These are phyloP conservation scores for Heliocidaris erythrogramma DNA, from an alignment of 35 echinoderm and acorn worm genomes.

Conservation along the genomic window DNA sequence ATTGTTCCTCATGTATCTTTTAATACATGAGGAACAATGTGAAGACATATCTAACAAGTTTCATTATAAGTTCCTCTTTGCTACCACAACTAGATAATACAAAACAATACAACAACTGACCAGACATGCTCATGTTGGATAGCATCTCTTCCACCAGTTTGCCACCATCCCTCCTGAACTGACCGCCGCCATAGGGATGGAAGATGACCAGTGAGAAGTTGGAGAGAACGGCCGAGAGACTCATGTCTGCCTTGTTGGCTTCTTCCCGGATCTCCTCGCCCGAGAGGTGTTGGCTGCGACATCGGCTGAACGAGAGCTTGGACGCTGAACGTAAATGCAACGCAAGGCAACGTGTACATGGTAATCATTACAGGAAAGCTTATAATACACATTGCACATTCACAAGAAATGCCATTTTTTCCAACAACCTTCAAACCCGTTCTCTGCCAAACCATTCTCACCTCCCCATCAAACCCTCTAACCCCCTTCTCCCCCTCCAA, in stretches of 20 bases:
- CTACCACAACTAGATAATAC: not conserved
- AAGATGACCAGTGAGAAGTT: conserved; percentile 93
- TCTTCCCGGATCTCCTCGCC: conserved; percentile 25
- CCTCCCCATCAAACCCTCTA: too few relatives aligned
- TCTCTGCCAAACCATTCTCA: too few relatives aligned
- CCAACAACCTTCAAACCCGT: too few relatives aligned
- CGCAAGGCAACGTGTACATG: too few relatives aligned
- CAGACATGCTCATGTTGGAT: not conserved
- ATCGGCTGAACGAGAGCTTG: conserved; percentile 8
- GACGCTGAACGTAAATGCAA: not conserved
- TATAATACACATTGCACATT: too few relatives aligned
- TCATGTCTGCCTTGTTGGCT: conserved; percentile 65
- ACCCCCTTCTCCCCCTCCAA: not conserved
- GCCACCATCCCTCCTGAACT: conserved; percentile 56
- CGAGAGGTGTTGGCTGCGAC: conserved; percentile 8
- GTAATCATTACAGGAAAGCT: too few relatives aligned
- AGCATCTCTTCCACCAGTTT: conserved; percentile 53
- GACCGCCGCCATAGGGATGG: conserved; percentile 93
- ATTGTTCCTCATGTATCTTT: too few relatives aligned
- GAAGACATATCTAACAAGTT: too few relatives aligned
- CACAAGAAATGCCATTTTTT: too few relatives aligned
- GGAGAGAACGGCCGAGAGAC: conserved; percentile 79
- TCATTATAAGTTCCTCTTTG: too few relatives aligned
- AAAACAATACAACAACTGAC: not conserved
- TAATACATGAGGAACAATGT: too few relatives aligned